A percentile compares a stretch with the other conserved stretches of the same genome.
phyloP scores from a whole-genome alignment of 2,113 vertebrate genomes.

The Madoqua kirkii region DNA sequence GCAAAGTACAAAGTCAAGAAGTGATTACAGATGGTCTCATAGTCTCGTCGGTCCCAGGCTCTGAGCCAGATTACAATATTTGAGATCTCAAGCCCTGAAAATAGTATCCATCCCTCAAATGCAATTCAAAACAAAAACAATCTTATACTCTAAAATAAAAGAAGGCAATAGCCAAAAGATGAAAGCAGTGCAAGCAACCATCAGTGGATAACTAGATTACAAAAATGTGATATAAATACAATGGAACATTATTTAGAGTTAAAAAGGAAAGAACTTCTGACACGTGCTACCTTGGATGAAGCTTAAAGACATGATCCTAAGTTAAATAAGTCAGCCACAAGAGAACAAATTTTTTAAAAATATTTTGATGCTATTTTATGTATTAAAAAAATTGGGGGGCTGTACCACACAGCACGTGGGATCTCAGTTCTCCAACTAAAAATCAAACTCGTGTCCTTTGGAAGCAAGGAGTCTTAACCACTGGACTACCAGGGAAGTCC shows the following conservation, averaged over 20 bases:
- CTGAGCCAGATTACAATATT: neutral
- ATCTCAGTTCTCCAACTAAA: neutral
- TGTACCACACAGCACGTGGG: neutral
- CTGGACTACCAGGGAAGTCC: neutral
- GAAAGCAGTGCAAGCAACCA: neutral
- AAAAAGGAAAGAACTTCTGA: neutral
- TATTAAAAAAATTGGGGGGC: neutral
- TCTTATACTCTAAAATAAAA: neutral
- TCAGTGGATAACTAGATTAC: neutral
- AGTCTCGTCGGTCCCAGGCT: neutral
- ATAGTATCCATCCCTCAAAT: neutral
- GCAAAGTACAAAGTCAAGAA: neutral
- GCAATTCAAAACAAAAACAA: slow-evolving; percentile 21
- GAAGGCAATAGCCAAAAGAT: neutral
- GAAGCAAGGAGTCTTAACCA: neutral
- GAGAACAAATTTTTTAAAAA: neutral
- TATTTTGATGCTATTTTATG: neutral
- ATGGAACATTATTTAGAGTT: neutral
- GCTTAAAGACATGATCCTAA: neutral
- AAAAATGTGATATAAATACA: neutral
- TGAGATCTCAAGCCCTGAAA: neutral
- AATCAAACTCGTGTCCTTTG: rapidly evolving
- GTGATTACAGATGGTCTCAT: neutral
- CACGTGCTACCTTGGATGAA: neutral
- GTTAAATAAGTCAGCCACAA: neutral